Percentiles rank a stretch among this genome's conserved stretches.
These are phyloP conservation scores for Apostichopus japonicus DNA, from an alignment of 35 echinoderm and acorn worm genomes.

Conservation along the genomic window DNA sequence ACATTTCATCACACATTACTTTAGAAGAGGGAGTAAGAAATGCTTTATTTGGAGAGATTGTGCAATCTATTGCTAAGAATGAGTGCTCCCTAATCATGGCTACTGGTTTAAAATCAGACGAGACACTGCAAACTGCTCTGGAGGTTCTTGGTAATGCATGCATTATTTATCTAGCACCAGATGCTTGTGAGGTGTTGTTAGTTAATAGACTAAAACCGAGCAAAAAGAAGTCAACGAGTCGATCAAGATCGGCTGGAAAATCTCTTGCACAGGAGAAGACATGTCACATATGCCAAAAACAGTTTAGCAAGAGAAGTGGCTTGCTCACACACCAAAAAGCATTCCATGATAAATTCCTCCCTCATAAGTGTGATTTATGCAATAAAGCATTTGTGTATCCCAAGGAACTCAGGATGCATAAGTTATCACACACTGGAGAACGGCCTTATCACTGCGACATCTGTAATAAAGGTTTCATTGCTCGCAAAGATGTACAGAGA, in stretches of 20 bases:
- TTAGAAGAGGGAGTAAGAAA: conserved; percentile 37
- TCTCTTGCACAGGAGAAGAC: conserved; percentile 30
- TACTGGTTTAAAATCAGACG: conserved; percentile 25
- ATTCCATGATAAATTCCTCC: conserved; percentile 27
- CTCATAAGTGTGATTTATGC: conserved; percentile 60
- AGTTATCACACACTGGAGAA: conserved; percentile 46
- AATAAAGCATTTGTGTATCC: conserved; percentile 51
- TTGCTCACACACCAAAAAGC: conserved; percentile 52
- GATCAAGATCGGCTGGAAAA: conserved; percentile 10
- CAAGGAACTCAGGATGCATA: conserved; percentile 52
- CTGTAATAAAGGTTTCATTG: conserved; percentile 54
- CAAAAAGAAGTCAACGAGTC: not conserved
- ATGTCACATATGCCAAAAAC: conserved; percentile 11
- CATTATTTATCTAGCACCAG: conserved; percentile 40
- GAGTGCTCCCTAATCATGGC: conserved; percentile 49
- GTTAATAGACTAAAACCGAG: conserved; percentile 16
- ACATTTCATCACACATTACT: not conserved
- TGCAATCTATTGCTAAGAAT: conserved; percentile 8
- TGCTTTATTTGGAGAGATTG: conserved; percentile 49
- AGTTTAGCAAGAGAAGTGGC: conserved; percentile 52
- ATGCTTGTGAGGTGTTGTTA: conserved; percentile 55
- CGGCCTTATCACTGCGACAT: conserved; percentile 42
- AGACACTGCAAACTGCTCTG: conserved; percentile 4
- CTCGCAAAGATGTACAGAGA: conserved; percentile 39
- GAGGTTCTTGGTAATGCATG: conserved; percentile 26